phyloP scores from a whole-genome alignment of 1,140 invertebrate species.

The Bombus superbus region DNA sequence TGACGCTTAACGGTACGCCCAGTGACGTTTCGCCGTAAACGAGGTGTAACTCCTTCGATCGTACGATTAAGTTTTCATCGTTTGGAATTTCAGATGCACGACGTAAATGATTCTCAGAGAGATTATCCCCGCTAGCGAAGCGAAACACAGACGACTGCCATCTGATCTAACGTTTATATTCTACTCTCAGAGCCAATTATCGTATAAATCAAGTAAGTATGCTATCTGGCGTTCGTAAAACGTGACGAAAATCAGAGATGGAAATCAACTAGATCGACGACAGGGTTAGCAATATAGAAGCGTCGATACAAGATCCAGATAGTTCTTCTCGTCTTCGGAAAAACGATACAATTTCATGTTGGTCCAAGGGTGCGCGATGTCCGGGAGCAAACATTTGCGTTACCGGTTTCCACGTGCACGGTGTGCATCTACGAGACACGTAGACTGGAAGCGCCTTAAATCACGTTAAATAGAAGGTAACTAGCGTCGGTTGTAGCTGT shows the following conservation, averaged over 20 bases:
- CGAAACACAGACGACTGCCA: neutral
- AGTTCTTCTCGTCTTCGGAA: neutral
- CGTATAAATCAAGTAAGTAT: neutral
- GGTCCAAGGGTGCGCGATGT: neutral
- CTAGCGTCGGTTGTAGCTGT: conserved; percentile 65
- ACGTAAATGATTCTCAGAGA: neutral
- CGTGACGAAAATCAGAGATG: conserved; percentile 19
- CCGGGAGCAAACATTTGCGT: conserved; percentile 26
- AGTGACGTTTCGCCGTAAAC: neutral
- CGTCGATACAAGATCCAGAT: conserved; percentile 8
- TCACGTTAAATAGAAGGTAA: conserved; percentile 69
- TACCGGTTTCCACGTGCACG: conserved; percentile 30
- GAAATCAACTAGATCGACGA: neutral
- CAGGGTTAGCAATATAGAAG: neutral
- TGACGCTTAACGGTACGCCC: conserved; percentile 6
- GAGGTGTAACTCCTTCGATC: neutral
- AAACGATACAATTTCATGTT: conserved; percentile 40
- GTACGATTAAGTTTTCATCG: neutral
- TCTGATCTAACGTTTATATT: neutral
- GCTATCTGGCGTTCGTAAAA: neutral
- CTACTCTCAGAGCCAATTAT: neutral
- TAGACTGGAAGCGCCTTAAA: conserved; percentile 57
- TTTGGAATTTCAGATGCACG: neutral
- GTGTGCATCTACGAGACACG: conserved; percentile 37
- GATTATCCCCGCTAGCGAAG: neutral